Conservation (phyloP, 2,113 vertebrate species). For the Procavia capensis region DNA sequence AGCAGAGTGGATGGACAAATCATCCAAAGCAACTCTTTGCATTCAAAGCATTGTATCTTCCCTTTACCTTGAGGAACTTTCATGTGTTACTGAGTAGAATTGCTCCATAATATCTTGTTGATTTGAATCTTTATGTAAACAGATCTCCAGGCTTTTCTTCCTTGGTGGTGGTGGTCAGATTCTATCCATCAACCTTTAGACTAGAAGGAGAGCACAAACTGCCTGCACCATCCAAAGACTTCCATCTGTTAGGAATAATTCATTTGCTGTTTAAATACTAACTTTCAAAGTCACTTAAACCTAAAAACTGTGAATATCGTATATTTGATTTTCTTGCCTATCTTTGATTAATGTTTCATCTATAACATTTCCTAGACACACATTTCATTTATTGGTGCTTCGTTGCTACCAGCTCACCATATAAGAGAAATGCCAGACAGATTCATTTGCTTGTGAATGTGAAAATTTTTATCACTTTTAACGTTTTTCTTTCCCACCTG, state of each 20-base stretch:
- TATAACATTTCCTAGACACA: neutral
- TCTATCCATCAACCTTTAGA: too few relatives aligned
- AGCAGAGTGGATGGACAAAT: neutral
- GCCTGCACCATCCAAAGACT: too few relatives aligned
- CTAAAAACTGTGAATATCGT: neutral
- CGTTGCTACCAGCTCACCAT: neutral
- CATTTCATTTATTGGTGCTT: neutral
- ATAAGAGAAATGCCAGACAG: neutral
- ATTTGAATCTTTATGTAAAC: too few relatives aligned
- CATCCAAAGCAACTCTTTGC: neutral
- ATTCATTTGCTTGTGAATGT: conserved; percentile 32
- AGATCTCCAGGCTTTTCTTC: too few relatives aligned
- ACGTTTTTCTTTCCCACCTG: neutral
- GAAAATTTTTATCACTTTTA: conserved; percentile 6
- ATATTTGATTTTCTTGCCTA: neutral
- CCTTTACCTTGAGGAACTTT: too few relatives aligned
- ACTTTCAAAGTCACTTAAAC: neutral
- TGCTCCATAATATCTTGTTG: too few relatives aligned
- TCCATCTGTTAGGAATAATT: neutral
- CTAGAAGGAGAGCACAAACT: too few relatives aligned
- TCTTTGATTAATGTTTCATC: conserved; percentile 21
- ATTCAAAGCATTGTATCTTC: neutral
- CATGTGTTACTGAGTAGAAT: too few relatives aligned
- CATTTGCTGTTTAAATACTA: neutral
- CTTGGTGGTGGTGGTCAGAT: too few relatives aligned